Base-by-base conservation (phyloP, 2,888 invertebrate genomes). In the Lampropteryx suffumata region DNA sequence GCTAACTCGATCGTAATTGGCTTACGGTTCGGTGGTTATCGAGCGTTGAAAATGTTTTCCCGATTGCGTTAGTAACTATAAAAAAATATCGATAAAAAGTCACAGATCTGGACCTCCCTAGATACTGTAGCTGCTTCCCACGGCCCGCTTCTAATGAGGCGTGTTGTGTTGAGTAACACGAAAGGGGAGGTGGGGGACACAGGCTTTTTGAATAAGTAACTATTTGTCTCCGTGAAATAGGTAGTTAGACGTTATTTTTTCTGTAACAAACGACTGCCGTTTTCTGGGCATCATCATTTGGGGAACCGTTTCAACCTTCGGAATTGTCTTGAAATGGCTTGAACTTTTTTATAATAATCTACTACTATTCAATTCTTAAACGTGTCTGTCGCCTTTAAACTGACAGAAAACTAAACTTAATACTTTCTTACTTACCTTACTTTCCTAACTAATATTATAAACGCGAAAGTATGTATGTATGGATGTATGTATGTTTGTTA, bases 61-160 rank as follows among this genome's bases (percentile, higher is more conserved):
- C 26, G 1, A 13, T 11, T 11, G 12, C 13, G 14, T 12, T 4
- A 32, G 10, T 34, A 17, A 30, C 32, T n/a, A 14, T 29, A 34
- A 32, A 42, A 47, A 30, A 8, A 35, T 53, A 55, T 61, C 57
- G 58, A 61, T 58, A 55, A 45, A 46, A 44, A 46, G 36, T 40
- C 17, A 36, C 44, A 48, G 26, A 27, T 40, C 50, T 37, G 37
- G 47, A 50, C 77, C 55, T 64, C 83, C 73, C 84, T 83, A 82
- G 12, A 26, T 42, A 17, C 62, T 55, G 50, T 65, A 61, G 71
- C 65, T 67, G 71, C 76, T 85, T 87, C 87, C 83, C 87, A 87
- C 86, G 84, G 82, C 82, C 80, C 73, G 77, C 73, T 83, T 80
- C 84, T 88, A 88, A 88, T 87, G 87, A 88, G 87, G 80, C 84